Percentiles rank a stretch among this genome's conserved stretches.
Conservation (phyloP, 1,140 invertebrate genomes). For the Condylostylus longicornis region DNA sequence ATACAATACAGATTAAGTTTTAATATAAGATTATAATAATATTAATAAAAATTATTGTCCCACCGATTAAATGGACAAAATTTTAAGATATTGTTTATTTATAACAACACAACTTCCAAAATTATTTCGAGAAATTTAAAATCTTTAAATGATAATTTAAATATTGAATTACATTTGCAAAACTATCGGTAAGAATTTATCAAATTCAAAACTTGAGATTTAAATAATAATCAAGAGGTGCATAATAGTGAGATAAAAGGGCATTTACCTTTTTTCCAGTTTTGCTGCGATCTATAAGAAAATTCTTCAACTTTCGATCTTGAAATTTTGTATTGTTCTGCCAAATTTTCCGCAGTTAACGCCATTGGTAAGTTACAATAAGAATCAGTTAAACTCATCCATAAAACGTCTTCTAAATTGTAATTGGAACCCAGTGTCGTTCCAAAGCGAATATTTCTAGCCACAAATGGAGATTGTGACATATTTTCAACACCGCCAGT, state of each 20-base stretch:
- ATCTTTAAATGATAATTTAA: background rate
- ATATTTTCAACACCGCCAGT: constrained; percentile 92
- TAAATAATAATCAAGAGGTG: background rate
- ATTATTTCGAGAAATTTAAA: background rate
- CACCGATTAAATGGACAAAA: too few species aligned
- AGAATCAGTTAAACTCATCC: constrained; percentile 79
- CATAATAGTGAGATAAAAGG: too few species aligned
- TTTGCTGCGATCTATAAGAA: constrained; percentile 67
- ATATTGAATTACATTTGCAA: background rate
- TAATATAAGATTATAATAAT: too few species aligned
- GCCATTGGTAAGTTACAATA: constrained; percentile 92
- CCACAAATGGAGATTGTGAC: constrained; percentile 83
- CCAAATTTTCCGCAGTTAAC: constrained; percentile 93
- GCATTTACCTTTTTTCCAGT: constrained; percentile 60
- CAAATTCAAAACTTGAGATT: background rate
- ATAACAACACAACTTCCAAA: too few species aligned
- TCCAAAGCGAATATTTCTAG: constrained; percentile 83
- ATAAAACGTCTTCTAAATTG: constrained; percentile 80
- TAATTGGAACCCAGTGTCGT: constrained; percentile 63
- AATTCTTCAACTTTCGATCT: constrained; percentile 80
- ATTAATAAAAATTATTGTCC: too few species aligned
- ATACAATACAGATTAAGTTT: too few species aligned
- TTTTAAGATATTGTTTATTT: too few species aligned
- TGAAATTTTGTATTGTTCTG: constrained; percentile 74
- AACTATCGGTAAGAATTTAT: background rate